Conservation (phyloP, 2,113 vertebrate genomes). For the Callipepla squamata region DNA sequence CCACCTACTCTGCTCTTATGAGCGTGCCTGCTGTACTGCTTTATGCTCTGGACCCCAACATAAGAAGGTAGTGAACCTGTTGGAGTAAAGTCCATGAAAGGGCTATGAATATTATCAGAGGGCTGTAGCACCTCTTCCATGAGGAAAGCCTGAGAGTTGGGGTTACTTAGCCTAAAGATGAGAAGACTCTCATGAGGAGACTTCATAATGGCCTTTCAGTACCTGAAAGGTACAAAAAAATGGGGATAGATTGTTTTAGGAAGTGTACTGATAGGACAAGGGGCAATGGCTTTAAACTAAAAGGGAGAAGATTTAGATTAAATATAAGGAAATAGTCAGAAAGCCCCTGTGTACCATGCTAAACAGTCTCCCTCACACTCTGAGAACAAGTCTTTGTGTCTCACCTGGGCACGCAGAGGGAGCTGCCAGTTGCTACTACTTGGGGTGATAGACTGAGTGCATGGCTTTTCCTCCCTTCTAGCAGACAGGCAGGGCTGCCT, state of each 20-base stretch:
- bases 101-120: not conserved
- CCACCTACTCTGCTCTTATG: not conserved
- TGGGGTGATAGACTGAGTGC: fast-evolving
- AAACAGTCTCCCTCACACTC: not conserved
- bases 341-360: not conserved
- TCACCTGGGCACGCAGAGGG: fast-evolving
- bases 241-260: no score
- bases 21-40: not conserved
- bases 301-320: no score
- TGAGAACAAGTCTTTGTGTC: not conserved
- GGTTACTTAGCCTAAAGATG: not conserved
- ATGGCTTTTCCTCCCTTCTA: not conserved
- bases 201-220: no score
- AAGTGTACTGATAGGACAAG: no score
- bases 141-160: not conserved
- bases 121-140: not conserved
- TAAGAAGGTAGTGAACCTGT: not conserved
- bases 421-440: fast-evolving
- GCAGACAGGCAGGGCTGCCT: not conserved
- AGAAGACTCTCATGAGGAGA: not conserved
- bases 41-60: not conserved
- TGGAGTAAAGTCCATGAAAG: not conserved
- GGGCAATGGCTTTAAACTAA: no score
- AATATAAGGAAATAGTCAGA: not conserved
- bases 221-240: no score